These are phyloP conservation scores for Chinchilla lanigera DNA, from an alignment of 2,113 vertebrate species.

Conservation along the genomic window DNA sequence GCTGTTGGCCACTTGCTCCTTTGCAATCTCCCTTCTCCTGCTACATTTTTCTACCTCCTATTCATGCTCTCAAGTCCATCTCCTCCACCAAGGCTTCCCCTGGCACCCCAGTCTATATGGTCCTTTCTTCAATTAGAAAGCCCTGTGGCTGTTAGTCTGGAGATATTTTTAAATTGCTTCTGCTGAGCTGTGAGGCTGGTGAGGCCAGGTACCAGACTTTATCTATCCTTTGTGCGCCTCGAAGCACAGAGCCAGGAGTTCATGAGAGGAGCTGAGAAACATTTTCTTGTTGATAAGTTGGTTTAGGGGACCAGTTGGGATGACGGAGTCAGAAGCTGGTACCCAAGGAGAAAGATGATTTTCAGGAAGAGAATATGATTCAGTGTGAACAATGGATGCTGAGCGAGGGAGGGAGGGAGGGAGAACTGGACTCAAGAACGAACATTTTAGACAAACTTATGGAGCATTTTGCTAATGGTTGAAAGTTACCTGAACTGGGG, in stretches of 20 bases:
- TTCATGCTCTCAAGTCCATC: not conserved
- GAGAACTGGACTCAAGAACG: not conserved
- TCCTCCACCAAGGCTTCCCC: not conserved
- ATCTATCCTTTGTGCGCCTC: not conserved
- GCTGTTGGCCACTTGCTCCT: not conserved
- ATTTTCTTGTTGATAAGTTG: not conserved
- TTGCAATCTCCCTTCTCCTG: not conserved
- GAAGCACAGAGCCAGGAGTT: not conserved
- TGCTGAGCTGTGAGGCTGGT: not conserved
- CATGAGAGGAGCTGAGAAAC: not conserved
- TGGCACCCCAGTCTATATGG: not conserved
- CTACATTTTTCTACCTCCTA: not conserved
- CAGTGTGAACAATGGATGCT: not conserved
- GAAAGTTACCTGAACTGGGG: slow-evolving; percentile 14
- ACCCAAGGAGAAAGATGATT: not conserved
- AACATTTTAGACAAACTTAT: not conserved
- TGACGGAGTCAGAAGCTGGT: not conserved
- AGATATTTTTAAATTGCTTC: not conserved
- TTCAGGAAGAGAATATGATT: not conserved
- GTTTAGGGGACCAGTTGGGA: not conserved
- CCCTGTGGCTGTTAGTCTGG: not conserved
- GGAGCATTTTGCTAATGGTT: not conserved
- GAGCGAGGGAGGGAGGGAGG: not conserved
- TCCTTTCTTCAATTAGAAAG: not conserved
- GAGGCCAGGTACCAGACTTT: not conserved